Percentiles rank a stretch among this genome's conserved stretches.
These are phyloP conservation scores for Ptilodon capucinus DNA, from an alignment of 2,888 invertebrate species.

Conservation along the genomic window DNA sequence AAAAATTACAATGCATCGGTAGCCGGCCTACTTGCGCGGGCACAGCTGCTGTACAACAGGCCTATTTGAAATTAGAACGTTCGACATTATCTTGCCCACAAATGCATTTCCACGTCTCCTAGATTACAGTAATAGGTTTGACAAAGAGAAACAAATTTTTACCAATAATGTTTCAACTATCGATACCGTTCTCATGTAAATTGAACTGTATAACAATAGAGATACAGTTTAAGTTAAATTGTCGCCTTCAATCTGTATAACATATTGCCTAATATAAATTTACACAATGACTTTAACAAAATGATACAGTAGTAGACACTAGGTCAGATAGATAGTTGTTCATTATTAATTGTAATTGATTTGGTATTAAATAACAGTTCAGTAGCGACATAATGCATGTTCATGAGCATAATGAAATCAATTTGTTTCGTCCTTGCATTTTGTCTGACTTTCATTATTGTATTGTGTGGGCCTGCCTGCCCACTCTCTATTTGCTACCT, in stretches of 20 bases:
- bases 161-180: neutral
- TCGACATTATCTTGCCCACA: conserved; percentile 16
- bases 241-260: neutral
- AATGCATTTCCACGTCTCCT: conserved; percentile 15
- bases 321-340: conserved; percentile 17
- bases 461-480: neutral
- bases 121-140: conserved; percentile 6
- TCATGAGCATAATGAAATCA: neutral
- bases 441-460: neutral
- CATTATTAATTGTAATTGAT: conserved; percentile 16
- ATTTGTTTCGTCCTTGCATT: conserved; percentile 1
- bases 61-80: conserved; percentile 6
- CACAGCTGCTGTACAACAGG: neutral
- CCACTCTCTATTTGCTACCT: neutral
- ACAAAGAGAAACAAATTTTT: conserved; percentile 35
- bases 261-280: neutral
- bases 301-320: conserved; percentile 20
- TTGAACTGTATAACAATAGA: neutral
- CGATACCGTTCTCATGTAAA: neutral
- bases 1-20: neutral
- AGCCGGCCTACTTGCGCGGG: neutral
- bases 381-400: conserved; percentile 3
- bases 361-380: conserved; percentile 12
- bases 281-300: conserved; percentile 9
- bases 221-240: neutral